phyloP scores from a whole-genome alignment of 2,797 vertebrate species.

The Schizopygopsis malacanthus region DNA sequence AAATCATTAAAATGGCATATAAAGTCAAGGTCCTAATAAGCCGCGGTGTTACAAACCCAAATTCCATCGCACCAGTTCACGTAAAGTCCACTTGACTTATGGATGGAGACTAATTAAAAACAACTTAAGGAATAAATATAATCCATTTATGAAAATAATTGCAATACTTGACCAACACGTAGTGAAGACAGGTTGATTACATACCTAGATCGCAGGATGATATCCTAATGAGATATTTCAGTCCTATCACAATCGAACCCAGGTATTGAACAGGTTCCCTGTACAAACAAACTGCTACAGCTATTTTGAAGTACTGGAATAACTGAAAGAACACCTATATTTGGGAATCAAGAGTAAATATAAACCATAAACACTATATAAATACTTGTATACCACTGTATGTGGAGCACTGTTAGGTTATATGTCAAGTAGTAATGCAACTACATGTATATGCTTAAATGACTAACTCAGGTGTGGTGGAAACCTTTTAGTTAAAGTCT shows the following conservation, averaged over 20 bases:
- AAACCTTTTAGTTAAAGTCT: slow-evolving; percentile 72
- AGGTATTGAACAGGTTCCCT: slow-evolving; percentile 85
- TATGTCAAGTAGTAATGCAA: slow-evolving; percentile 46
- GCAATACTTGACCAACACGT: slow-evolving; percentile 82
- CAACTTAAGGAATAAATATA: slow-evolving; percentile 41
- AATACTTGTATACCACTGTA: neutral
- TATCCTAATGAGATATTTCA: slow-evolving; percentile 89
- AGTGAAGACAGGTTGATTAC: slow-evolving; percentile 86
- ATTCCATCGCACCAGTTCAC: slow-evolving; percentile 12
- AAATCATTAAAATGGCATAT: neutral
- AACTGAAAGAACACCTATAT: slow-evolving; percentile 85
- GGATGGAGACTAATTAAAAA: slow-evolving; percentile 24
- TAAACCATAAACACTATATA: slow-evolving; percentile 69
- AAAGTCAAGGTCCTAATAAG: slow-evolving; percentile 11
- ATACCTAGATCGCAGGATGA: slow-evolving; percentile 87
- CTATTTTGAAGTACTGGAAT: slow-evolving; percentile 84
- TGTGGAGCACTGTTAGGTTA: neutral
- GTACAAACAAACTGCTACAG: slow-evolving; percentile 86
- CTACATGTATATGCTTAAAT: slow-evolving; percentile 1
- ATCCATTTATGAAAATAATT: slow-evolving; percentile 12
- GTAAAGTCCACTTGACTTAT: slow-evolving; percentile 1
- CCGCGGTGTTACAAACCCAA: slow-evolving; percentile 20
- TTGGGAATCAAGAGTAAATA: slow-evolving; percentile 83
- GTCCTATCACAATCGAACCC: slow-evolving; percentile 85
- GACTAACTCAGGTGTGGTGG: slow-evolving; percentile 71